Percentiles rank a stretch among this genome's conserved stretches.
These are phyloP conservation scores for Anabacerthia variegaticeps DNA, from an alignment of 2,797 vertebrate species.

Conservation along the genomic window DNA sequence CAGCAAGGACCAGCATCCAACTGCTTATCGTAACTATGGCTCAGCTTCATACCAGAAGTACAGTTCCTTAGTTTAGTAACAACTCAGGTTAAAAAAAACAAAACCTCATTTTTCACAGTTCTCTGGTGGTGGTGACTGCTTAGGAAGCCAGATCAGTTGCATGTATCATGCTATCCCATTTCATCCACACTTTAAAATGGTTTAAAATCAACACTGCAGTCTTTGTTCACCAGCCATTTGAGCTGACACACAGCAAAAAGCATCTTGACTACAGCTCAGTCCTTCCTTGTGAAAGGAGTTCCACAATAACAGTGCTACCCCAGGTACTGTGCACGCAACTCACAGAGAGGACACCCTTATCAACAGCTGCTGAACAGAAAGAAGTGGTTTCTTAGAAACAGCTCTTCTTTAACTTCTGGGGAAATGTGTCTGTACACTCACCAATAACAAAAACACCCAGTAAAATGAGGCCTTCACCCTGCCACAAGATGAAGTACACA, in stretches of 20 bases:
- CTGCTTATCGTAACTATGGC: background rate
- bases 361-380: background rate
- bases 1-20: background rate
- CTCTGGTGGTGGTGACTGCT: background rate
- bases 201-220: background rate
- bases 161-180: background rate
- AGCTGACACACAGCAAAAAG: background rate
- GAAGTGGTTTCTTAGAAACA: background rate
- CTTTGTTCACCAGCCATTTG: background rate
- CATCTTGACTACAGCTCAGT: background rate
- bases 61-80: background rate
- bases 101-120: background rate
- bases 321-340: background rate
- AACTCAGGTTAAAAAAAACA: background rate
- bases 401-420: background rate
- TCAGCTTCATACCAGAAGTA: background rate
- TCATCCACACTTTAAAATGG: background rate
- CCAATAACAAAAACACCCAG: background rate
- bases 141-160: background rate
- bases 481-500: background rate
- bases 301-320: background rate
- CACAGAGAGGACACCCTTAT: background rate
- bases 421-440: background rate
- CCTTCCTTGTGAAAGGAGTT: background rate
- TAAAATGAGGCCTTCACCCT: background rate